phyloP scores from a whole-genome alignment of 2,888 invertebrate species.

The Serrognathus titanus region DNA sequence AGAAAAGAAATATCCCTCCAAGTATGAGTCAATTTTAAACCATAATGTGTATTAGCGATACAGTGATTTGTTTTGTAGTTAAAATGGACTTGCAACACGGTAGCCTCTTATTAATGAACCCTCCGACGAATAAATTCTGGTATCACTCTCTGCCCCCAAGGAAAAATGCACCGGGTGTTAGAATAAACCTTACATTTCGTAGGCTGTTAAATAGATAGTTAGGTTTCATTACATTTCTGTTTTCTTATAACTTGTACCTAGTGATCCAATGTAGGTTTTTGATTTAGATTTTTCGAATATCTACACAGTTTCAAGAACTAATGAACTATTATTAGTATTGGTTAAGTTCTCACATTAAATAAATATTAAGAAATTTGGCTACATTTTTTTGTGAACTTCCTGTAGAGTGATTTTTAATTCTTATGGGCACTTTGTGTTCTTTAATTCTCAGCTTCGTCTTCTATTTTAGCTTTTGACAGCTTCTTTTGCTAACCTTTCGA shows the following conservation, averaged over 20 bases:
- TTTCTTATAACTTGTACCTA: background rate
- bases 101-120: slow-evolving; percentile 66
- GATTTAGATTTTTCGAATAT: too few relatives aligned
- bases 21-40: slow-evolving; percentile 38
- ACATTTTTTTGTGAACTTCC: too few relatives aligned
- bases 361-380: too few relatives aligned
- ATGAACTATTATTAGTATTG: too few relatives aligned
- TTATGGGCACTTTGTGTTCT: too few relatives aligned
- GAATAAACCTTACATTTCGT: slow-evolving; percentile 67
- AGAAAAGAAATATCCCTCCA: slow-evolving; percentile 49
- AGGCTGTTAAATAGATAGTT: slow-evolving; percentile 40
- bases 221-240: background rate
- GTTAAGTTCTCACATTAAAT: too few relatives aligned
- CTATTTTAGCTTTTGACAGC: too few relatives aligned
- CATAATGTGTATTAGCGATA: too few relatives aligned
- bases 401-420: too few relatives aligned
- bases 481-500: too few relatives aligned
- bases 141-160: slow-evolving; percentile 66
- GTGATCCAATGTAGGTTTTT: background rate
- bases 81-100: slow-evolving; percentile 63
- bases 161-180: slow-evolving; percentile 53
- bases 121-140: slow-evolving; percentile 68
- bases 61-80: slow-evolving; percentile 43
- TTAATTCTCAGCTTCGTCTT: too few relatives aligned
- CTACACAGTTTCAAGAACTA: too few relatives aligned